Percentiles rank a stretch among this genome's conserved stretches.
These are phyloP conservation scores for Rhea pennata DNA, from an alignment of 2,113 vertebrate genomes.

Conservation along the genomic window DNA sequence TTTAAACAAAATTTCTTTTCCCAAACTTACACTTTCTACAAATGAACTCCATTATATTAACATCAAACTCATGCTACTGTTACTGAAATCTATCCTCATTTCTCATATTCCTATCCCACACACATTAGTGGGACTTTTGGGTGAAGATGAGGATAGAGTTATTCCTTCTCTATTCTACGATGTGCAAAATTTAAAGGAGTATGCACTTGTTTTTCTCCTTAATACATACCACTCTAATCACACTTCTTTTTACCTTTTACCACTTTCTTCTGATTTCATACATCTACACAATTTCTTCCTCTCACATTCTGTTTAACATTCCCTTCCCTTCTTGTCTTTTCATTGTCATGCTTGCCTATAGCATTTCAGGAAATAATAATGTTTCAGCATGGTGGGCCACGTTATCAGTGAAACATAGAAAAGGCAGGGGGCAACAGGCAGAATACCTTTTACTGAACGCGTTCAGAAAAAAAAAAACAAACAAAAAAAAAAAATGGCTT, in stretches of 20 bases:
- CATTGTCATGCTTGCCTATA: slow-evolving; percentile 18
- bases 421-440: not conserved
- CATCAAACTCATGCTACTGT: not conserved
- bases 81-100: not conserved
- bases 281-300: not conserved
- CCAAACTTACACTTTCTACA: not conserved
- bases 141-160: not conserved
- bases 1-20: not conserved
- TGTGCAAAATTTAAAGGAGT: not conserved
- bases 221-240: not conserved
- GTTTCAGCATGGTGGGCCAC: slow-evolving; percentile 26
- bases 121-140: not conserved
- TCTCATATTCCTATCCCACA: not conserved
- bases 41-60: not conserved
- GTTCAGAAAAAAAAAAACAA: slow-evolving; percentile 4
- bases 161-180: not conserved
- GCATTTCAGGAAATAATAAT: slow-evolving; percentile 29
- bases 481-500: not conserved
- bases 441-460: slow-evolving; percentile 12
- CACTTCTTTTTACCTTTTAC: not conserved
- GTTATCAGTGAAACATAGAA: not conserved
- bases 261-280: not conserved
- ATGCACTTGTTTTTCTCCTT: not conserved
- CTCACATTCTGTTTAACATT: not conserved
- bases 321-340: not conserved